These are phyloP conservation scores for Gryllus bimaculatus DNA, from an alignment of 1,140 invertebrate species.

Conservation along the genomic window DNA sequence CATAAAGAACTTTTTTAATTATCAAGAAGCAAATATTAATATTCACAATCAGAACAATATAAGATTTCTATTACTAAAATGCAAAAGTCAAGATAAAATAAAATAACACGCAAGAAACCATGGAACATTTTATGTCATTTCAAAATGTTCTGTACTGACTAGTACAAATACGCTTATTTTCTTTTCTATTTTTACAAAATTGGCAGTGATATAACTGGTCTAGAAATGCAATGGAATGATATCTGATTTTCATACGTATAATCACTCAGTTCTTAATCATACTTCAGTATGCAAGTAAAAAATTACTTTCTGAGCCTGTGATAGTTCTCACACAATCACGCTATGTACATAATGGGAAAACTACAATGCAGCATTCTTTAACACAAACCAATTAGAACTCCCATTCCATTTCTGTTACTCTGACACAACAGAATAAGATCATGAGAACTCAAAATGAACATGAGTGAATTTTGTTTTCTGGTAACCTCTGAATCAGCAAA, in stretches of 20 bases:
- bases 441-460: neutral
- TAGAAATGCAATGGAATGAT: slow-evolving; percentile 17
- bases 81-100: neutral
- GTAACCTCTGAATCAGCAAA: neutral
- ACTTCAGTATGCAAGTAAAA: neutral
- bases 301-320: slow-evolving; percentile 5
- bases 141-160: slow-evolving; percentile 15
- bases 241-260: slow-evolving; percentile 11
- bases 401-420: neutral
- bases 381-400: neutral
- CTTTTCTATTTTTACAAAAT: slow-evolving; percentile 10
- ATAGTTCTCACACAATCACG: neutral
- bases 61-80: neutral
- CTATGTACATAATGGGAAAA: neutral
- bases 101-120: neutral
- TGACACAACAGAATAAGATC: neutral
- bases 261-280: slow-evolving; percentile 2
- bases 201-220: slow-evolving; percentile 16
- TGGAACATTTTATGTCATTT: neutral
- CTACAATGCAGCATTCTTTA: neutral
- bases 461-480: neutral
- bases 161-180: slow-evolving; percentile 10
- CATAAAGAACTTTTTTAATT: neutral
- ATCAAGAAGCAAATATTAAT: neutral
- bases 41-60: neutral